These are phyloP conservation scores for Lucilia sericata DNA, from an alignment of 1,140 invertebrate genomes.

Conservation along the genomic window DNA sequence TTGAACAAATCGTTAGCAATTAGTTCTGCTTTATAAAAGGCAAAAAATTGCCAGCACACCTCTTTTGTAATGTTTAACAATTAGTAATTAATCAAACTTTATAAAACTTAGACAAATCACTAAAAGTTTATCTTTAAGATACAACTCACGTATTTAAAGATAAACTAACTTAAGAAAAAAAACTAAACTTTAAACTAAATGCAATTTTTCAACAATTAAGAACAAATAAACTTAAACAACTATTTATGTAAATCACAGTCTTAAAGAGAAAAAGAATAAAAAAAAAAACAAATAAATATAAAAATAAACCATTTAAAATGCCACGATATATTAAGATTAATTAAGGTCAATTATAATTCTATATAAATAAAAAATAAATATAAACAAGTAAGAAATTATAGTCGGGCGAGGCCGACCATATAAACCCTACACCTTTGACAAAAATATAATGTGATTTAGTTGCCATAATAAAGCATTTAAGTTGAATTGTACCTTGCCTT, in stretches of 20 bases:
- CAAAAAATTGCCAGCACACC: constrained; percentile 22
- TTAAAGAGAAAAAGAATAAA: too few species aligned
- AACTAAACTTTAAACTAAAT: neutral
- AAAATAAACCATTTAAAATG: constrained; percentile 22
- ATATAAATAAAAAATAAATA: too few species aligned
- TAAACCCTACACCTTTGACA: too few species aligned
- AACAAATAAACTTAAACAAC: neutral
- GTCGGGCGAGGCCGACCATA: too few species aligned
- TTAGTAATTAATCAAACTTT: constrained; percentile 39
- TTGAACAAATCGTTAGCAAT: neutral
- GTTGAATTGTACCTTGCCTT: too few species aligned
- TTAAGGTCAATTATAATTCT: constrained; percentile 33
- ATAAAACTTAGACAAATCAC: constrained; percentile 37
- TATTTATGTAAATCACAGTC: constrained; percentile 19
- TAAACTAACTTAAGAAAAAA: neutral
- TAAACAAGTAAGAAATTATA: too few species aligned
- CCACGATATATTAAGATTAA: constrained; percentile 39
- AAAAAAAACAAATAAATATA: neutral
- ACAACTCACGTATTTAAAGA: constrained; percentile 24
- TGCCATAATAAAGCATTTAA: too few species aligned
- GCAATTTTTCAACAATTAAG: neutral
- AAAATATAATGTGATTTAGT: too few species aligned
- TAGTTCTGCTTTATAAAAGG: neutral
- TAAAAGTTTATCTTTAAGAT: constrained; percentile 27
- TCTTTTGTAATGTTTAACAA: constrained; percentile 12